phyloP scores from a whole-genome alignment of 2,888 invertebrate species.

The Geotrupes spiniger region DNA sequence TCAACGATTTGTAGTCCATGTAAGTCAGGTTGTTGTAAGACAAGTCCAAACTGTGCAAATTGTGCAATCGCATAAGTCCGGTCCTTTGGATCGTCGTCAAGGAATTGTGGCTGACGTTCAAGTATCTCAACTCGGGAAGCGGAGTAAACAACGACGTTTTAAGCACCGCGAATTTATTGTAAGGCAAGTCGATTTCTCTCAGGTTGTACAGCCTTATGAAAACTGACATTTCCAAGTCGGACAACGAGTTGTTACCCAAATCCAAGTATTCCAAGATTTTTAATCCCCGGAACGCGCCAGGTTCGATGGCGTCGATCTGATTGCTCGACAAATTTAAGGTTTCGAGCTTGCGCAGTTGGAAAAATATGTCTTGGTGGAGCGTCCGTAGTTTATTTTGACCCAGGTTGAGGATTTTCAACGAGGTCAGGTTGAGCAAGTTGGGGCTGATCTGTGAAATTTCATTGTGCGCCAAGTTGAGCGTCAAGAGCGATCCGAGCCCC shows the following conservation, averaged over 20 bases:
- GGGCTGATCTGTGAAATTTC: conserved; percentile 33
- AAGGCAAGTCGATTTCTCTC: conserved; percentile 35
- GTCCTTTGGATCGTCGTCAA: conserved; percentile 36
- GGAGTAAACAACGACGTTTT: conserved; percentile 41
- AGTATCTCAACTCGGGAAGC: conserved; percentile 40
- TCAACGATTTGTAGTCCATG: conserved; percentile 41
- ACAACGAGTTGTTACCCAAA: conserved; percentile 38
- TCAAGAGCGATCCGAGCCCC: conserved; percentile 29
- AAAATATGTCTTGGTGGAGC: conserved; percentile 31
- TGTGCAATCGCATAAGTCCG: conserved; percentile 41
- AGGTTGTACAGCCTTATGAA: conserved; percentile 37
- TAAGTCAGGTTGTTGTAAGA: conserved; percentile 41
- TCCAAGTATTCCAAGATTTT: conserved; percentile 38
- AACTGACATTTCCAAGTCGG: conserved; percentile 32
- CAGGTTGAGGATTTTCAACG: conserved; percentile 37
- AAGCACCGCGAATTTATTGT: conserved; percentile 38
- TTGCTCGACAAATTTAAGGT: conserved; percentile 39
- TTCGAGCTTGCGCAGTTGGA: conserved; percentile 30
- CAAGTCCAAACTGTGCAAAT: conserved; percentile 43
- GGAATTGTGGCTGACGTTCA: conserved; percentile 42
- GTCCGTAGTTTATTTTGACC: conserved; percentile 35
- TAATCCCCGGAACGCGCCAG: conserved; percentile 37
- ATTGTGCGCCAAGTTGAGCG: conserved; percentile 40
- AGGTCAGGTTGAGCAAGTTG: conserved; percentile 37
- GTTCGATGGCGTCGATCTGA: conserved; percentile 32